A percentile compares a stretch with the other conserved stretches of the same genome.
Evolutionary conservation across 1,140 invertebrate species (phyloP).

Genomic region (Drosophila ironensis): DNA sequence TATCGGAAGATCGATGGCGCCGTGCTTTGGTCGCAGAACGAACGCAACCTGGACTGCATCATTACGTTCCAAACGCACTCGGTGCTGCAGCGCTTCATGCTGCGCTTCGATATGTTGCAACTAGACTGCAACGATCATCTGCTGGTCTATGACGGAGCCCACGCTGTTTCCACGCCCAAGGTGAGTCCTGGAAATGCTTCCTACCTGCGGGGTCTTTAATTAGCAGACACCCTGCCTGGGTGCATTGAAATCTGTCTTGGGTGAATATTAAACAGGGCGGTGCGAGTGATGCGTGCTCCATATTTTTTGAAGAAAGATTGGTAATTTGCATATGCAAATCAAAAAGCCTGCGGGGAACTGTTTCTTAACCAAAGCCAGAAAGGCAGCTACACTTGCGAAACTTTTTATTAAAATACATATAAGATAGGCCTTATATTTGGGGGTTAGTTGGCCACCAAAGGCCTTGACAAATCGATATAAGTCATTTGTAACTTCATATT

Average conservation of each 20-base stretch:
- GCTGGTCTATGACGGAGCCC: conserved; percentile 95
- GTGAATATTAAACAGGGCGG: not conserved
- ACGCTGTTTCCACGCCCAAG: conserved; percentile 92
- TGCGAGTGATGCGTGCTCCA: conserved; percentile 19
- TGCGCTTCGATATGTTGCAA: conserved; percentile 90
- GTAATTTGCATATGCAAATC: conserved; percentile 55
- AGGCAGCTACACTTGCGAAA: not conserved
- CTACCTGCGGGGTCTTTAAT: not conserved
- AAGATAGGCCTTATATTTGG: too few species aligned
- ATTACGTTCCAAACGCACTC: conserved; percentile 97
- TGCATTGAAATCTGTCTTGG: not conserved
- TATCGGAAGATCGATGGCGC: conserved; percentile 95
- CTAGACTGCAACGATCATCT: conserved; percentile 97
- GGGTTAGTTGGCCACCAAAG: too few species aligned
- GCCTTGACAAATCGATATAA: too few species aligned
- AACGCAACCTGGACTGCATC: conserved; percentile 93
- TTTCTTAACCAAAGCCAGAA: not conserved
- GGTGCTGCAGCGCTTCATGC: conserved; percentile 95
- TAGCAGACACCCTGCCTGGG: not conserved
- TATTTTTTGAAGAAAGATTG: conserved; percentile 35
- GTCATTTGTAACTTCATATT: too few species aligned
- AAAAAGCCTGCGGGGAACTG: conserved; percentile 16
- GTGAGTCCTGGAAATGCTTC: conserved; percentile 82
- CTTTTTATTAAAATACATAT: too few species aligned
- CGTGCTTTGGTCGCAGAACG: conserved; percentile 92